Base-by-base conservation (phyloP, 2,113 vertebrate genomes). In the Herpetotheres cachinnans region DNA sequence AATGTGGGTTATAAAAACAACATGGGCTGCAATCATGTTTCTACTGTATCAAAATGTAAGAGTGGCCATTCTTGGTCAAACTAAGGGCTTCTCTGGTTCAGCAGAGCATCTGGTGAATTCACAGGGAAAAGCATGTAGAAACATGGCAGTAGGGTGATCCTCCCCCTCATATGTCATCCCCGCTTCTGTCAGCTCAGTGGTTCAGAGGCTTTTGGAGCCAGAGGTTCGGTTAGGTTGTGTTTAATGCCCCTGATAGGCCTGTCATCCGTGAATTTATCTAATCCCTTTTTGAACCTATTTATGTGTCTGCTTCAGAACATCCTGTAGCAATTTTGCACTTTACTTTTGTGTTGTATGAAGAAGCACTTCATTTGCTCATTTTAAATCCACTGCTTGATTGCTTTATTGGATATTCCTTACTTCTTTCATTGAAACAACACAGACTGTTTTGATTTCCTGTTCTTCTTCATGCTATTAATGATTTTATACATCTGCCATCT, bases 271-370 rank as follows among this genome's bases (percentile, higher is more conserved):
- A 89, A 91, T 93, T 88, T 69, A 67, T 90, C 52, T 94, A 86
- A 95, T 93, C 91, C 27, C 58, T 76, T 85, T 94, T 85, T 82
- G 81, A 91, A 82, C 62, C 69, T 91, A 52, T 85, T 90, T 91
- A 69, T 71, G 52, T 76, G 40, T 76, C 66, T 85, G 36, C 78
- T 94, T 27, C 78, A 82, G 70, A 90, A 36, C 66, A 87, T 76
- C 78, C 87, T 86, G 52, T 72, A 89, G 78, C 77, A 87, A 32
- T 79, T 79, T 95, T 94, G 81, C 78, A 59, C 47, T 86, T 81
- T 40, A 71, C 50, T 91, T 87, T n/a, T 26, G n/a, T 32, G 1
- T 30, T 74, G 9, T 61, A 56, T 76, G 52, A 72, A 91, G 87
- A 94, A 87, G 26, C 78, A 71, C 44, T 91, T 87, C 1, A 21